Conservation (phyloP, 1,140 invertebrate species). For the Drosophila repletoides region DNA sequence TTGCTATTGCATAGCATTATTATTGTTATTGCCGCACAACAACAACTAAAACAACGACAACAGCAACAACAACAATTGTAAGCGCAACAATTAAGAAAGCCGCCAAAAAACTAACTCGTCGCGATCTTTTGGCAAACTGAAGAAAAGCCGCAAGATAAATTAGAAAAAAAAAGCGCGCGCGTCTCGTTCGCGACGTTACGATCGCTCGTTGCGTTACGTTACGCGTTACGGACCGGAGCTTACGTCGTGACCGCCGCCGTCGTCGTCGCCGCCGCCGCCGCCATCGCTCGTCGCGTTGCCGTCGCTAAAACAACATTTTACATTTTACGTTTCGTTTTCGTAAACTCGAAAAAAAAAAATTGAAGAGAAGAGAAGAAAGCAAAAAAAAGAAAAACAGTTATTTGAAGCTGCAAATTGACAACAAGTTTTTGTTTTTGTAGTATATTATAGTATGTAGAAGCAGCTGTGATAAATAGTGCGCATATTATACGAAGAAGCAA, state of each 20-base stretch:
- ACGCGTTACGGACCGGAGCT: constrained; percentile 32
- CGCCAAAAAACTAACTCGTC: constrained; percentile 15
- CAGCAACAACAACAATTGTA: constrained; percentile 31
- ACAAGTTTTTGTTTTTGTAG: constrained; percentile 42
- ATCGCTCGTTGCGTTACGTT: constrained; percentile 40
- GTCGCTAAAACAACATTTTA: constrained; percentile 48
- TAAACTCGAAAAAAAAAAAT: background rate
- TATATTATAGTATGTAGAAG: constrained; percentile 76
- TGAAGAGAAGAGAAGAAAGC: background rate
- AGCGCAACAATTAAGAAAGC: constrained; percentile 12
- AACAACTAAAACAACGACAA: constrained; percentile 25
- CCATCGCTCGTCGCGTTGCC: constrained; percentile 29
- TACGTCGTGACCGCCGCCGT: constrained; percentile 13
- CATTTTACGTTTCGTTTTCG: constrained; percentile 31
- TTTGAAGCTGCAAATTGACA: constrained; percentile 15
- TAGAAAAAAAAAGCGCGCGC: constrained; percentile 34
- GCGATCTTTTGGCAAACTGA: constrained; percentile 14
- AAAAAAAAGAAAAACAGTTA: constrained; percentile 9
- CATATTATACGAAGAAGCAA: constrained; percentile 76
- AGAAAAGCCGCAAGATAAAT: background rate
- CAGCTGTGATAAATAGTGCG: constrained; percentile 82
- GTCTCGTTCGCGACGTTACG: constrained; percentile 39
- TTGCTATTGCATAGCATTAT: constrained; percentile 39
- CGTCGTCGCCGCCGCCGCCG: constrained; percentile 14
- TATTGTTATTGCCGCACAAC: constrained; percentile 42